Base-by-base conservation (phyloP, 2,113 vertebrate genomes). In the Pseudopodoces humilis region DNA sequence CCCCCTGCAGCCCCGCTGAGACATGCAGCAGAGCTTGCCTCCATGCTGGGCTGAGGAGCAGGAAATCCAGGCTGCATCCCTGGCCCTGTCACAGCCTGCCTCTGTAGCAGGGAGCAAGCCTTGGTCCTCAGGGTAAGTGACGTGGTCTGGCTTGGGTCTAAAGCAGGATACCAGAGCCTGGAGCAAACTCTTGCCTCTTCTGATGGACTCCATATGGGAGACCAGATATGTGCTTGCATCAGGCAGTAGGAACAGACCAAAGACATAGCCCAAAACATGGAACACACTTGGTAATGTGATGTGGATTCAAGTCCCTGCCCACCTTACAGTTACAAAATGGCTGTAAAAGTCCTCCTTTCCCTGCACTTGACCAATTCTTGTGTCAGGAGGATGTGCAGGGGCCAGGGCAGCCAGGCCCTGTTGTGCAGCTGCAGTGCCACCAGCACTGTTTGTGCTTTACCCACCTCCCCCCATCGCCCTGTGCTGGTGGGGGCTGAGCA, bases 381-480 rank as follows among this genome's bases (percentile, higher is more conserved):
- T 5, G 28, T 56, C 58, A 49, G 44, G 27, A 62, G 33, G 14
- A 7, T 2, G 1, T 65, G 20, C 47, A 65, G 60, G 80, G 47
- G 15, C 39, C 0, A 0, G 37, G 25, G 47, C 43, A n/a, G 8
- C 13, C 2, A 6, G 43, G 52, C 20, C 65, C 16, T 35, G 35
- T 41, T 39, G 52, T 78, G 68, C 76, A 77, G 50, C 70, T 43
- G 88, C 44, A 25, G 28, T n/a, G 35, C 33, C 62, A 46, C 43
- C 23, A 23, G 63, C 70, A 20, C 6, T 14, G 2, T 41, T 52
- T 33, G 39, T 64, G 79, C 65, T 79, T 58, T 46, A 41, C 22
- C 50, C 80, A 0, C 44, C 59, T 39, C 5, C 9, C 15, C 4
- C 23, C 14, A 39, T 69, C 0, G 0, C 43, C 67, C 59, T 0